These are phyloP conservation scores for Scopus umbretta DNA, from an alignment of 2,113 vertebrate species.

Conservation along the genomic window DNA sequence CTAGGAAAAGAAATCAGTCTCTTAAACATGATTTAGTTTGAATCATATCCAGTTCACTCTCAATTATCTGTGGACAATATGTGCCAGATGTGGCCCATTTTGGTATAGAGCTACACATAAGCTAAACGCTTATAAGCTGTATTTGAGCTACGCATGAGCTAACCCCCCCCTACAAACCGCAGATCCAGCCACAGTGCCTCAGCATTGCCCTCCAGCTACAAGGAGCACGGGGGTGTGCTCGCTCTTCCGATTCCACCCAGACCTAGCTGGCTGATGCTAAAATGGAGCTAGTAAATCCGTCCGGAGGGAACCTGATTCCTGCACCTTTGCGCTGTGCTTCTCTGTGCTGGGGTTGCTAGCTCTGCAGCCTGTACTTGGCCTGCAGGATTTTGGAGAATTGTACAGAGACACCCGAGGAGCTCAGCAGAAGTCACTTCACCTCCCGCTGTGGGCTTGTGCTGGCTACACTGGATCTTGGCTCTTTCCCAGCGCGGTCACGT, in stretches of 20 bases:
- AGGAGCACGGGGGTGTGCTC: background rate
- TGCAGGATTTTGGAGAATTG: rapidly evolving
- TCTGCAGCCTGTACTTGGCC: background rate
- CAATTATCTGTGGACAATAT: background rate
- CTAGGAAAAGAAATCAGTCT: background rate
- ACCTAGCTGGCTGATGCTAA: background rate
- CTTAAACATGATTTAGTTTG: background rate
- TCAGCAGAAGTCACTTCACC: background rate
- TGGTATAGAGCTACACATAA: background rate
- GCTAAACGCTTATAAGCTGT: rapidly evolving
- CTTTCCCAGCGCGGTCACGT: background rate
- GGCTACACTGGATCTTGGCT: background rate
- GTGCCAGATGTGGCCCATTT: background rate
- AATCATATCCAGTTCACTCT: background rate
- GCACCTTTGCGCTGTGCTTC: background rate
- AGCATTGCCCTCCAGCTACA: background rate
- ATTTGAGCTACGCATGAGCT: background rate
- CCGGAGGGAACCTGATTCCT: background rate
- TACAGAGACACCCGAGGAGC: background rate
- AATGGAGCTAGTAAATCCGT: background rate
- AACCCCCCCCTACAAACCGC: background rate
- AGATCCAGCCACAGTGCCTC: background rate
- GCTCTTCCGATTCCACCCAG: background rate
- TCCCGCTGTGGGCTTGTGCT: background rate
- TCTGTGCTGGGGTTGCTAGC: rapidly evolving